Evolutionary conservation across 2,888 invertebrate species (phyloP), one percentile per base, ranked within the genome.

Genomic region (Lycia hirtaria): DNA sequence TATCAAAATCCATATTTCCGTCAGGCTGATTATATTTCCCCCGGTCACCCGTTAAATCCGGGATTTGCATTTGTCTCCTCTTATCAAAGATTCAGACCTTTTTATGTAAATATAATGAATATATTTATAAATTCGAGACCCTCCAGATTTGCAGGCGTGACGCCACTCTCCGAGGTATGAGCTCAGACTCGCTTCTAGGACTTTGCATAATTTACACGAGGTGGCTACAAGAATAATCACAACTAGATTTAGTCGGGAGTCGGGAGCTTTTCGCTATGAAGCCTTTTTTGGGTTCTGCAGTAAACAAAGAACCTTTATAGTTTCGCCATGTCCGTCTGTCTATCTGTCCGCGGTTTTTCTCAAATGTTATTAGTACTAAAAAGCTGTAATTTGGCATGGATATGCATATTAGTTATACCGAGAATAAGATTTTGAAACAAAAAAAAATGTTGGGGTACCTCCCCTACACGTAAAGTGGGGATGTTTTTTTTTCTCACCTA

Each of bases 91-190:
- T 50, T 50, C 56, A 55, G 63, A 67, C 67, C 67, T 67, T 67
- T 67, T 67, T 65, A 67, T 65, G 67, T 61, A 60, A 67, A 67
- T 67, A 65, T 56, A 60, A 53, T 63, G 67, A 67, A 67, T 65
- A 67, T 50, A 64, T 67, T 67, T 64, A 62, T 56, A 56, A 60
- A 60, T 56, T 52, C 48, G 48, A 45, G 57, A 53, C 57, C 60
- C 37, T 43, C 52, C 38, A 30, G 56, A 60, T 60, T 60, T 60
- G 56, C 60, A 60, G 32, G 38, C 49, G 52, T 53, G 52, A 57
- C 52, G 52, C 56, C 50, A 47, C 48, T 57, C 17, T 35, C 43
- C 9, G 37, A 41, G 52, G 52, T 37, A 45, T 49, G 17, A 41
- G 52, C 52, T 57, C 41, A 51, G 41, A 28, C 12, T 15, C 19